These are phyloP conservation scores for Pseudococcus jackbeardsleyi DNA, from an alignment of 2,888 invertebrate genomes.

Conservation along the genomic window DNA sequence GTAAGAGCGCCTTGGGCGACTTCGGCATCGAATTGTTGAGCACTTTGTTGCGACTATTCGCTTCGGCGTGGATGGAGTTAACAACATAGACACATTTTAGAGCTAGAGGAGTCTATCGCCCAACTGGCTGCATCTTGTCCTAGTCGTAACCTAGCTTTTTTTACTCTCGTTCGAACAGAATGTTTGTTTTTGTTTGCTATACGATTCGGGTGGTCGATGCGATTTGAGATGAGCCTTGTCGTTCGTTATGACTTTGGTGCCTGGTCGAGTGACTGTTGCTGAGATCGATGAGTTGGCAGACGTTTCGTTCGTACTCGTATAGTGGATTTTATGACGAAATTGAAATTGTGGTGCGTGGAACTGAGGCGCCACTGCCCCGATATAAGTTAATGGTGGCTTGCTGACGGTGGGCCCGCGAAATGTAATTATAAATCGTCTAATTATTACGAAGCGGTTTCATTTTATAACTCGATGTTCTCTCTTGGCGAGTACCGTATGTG, in stretches of 20 bases:
- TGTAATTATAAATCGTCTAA: constrained; percentile 29
- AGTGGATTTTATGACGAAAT: not conserved
- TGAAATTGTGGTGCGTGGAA: not conserved
- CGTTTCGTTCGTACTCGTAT: not conserved
- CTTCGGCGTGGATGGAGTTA: not conserved
- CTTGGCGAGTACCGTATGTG: not conserved
- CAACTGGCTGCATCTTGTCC: constrained; percentile 30
- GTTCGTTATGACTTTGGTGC: not conserved
- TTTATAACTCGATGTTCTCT: constrained; percentile 16
- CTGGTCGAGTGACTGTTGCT: not conserved
- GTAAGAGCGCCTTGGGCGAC: not conserved
- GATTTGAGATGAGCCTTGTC: not conserved
- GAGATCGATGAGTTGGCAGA: not conserved
- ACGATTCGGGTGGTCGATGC: not conserved
- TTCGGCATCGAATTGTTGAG: not conserved
- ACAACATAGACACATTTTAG: not conserved
- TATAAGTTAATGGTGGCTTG: not conserved
- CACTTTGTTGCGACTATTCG: constrained; percentile 28
- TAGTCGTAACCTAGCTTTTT: not conserved
- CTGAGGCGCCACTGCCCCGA: no score
- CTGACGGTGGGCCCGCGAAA: not conserved
- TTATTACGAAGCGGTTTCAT: not conserved
- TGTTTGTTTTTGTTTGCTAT: not conserved
- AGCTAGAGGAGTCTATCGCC: not conserved
- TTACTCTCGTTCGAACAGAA: not conserved